Evolutionary conservation across 2,888 invertebrate genomes (phyloP).

Genomic region (Myopa tessellatipennis): DNA sequence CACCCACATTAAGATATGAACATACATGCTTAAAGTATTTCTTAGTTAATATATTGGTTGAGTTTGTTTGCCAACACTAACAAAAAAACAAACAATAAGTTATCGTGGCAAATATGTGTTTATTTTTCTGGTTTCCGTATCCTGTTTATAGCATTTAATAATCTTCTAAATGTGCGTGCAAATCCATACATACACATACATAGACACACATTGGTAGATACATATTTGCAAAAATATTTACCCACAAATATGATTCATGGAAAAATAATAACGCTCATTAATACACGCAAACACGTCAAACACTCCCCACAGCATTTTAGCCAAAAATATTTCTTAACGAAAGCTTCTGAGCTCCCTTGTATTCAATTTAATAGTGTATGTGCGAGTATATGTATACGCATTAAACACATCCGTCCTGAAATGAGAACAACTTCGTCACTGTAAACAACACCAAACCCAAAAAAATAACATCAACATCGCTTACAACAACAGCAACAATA

Average conservation of each 20-base stretch:
- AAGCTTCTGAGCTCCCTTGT: conserved; percentile 15
- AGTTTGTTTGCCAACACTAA: no score
- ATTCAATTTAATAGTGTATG: neutral
- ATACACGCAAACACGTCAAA: no score
- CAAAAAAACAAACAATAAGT: neutral
- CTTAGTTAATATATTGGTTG: no score
- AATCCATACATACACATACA: neutral
- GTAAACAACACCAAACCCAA: no score
- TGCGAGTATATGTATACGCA: no score
- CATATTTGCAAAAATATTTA: neutral
- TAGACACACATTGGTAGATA: neutral
- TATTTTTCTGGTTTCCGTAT: conserved; percentile 2
- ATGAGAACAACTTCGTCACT: no score
- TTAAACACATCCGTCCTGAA: neutral
- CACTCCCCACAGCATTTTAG: neutral
- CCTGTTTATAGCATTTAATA: conserved; percentile 7
- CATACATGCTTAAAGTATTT: no score
- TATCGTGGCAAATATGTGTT: neutral
- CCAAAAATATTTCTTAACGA: conserved; percentile 18
- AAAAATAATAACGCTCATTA: conserved; percentile 9
- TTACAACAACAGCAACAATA: no score
- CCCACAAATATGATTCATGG: conserved; percentile 14
- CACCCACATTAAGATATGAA: no score
- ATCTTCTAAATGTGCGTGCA: neutral
- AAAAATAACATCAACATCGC: no score